A percentile compares a stretch with the other conserved stretches of the same genome.
These are phyloP conservation scores for Hylaeus volcanicus DNA, from an alignment of 1,140 invertebrate species.

Conservation along the genomic window DNA sequence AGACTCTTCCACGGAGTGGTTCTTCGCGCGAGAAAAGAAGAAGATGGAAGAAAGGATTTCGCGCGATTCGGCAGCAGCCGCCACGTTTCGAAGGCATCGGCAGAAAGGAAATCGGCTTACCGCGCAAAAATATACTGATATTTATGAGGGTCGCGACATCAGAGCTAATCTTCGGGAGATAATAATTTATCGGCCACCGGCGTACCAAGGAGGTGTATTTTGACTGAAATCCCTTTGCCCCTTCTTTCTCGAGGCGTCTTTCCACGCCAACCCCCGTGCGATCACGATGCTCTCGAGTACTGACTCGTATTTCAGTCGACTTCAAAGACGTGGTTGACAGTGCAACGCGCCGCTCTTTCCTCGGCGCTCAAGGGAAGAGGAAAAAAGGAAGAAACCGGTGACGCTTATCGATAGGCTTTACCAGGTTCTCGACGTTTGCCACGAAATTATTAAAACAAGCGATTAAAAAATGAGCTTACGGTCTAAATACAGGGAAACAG, in stretches of 20 bases:
- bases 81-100: conserved; percentile 76
- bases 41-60: conserved; percentile 68
- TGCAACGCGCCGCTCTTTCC: not conserved
- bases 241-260: conserved; percentile 46
- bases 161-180: conserved; percentile 80
- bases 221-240: conserved; percentile 68
- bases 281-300: conserved; percentile 22
- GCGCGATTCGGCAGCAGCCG: conserved; percentile 75
- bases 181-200: conserved; percentile 78
- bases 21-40: conserved; percentile 30
- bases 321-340: conserved; percentile 50
- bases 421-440: not conserved
- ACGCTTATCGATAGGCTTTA: conserved; percentile 28
- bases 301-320: conserved; percentile 46
- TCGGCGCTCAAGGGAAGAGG: not conserved
- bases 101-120: conserved; percentile 80
- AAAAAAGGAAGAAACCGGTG: conserved; percentile 1
- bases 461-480: too few species aligned
- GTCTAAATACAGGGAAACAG: too few species aligned
- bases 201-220: conserved; percentile 65
- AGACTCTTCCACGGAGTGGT: conserved; percentile 55
- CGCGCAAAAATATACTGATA: conserved; percentile 78
- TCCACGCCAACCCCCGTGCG: conserved; percentile 40
- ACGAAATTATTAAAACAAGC: not conserved
- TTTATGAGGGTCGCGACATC: conserved; percentile 81